These are phyloP conservation scores for Adelognathus sp. DNA, from an alignment of 2,888 invertebrate genomes.

Conservation along the genomic window DNA sequence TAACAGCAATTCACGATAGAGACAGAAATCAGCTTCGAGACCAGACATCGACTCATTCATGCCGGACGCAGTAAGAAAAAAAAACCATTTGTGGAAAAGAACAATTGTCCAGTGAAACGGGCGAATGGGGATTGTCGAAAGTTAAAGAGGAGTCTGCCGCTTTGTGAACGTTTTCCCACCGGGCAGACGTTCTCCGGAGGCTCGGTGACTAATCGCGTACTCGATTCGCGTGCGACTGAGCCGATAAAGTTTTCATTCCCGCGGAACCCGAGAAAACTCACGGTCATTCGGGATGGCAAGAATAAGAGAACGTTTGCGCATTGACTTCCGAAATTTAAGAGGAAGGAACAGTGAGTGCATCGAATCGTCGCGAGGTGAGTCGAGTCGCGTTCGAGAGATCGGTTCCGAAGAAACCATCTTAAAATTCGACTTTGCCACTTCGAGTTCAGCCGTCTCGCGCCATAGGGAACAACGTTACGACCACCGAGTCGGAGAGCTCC, in stretches of 20 bases:
- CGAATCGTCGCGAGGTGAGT: background rate
- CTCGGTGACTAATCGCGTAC: background rate
- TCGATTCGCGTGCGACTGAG: background rate
- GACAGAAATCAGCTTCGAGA: no score
- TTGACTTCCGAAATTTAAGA: constrained; percentile 45
- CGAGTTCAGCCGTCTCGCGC: constrained; percentile 1
- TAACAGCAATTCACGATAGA: no score
- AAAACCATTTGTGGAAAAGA: background rate
- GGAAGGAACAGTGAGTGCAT: constrained; percentile 9
- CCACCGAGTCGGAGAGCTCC: constrained; percentile 29
- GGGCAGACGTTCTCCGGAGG: background rate
- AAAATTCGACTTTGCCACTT: constrained; percentile 31
- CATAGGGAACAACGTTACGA: constrained; percentile 29
- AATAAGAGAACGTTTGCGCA: constrained; percentile 41
- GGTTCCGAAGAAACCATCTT: constrained; percentile 23
- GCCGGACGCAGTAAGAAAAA: no score
- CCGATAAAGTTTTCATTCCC: constrained; percentile 12
- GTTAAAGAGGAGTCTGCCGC: background rate
- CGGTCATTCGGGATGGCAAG: constrained; percentile 24
- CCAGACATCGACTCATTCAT: no score
- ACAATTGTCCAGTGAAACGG: background rate
- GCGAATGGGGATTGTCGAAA: background rate
- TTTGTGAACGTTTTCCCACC: background rate
- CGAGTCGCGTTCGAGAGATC: background rate
- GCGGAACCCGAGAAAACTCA: background rate